These are phyloP conservation scores for Drosophila rubida DNA, from an alignment of 2,888 invertebrate genomes.

Conservation along the genomic window DNA sequence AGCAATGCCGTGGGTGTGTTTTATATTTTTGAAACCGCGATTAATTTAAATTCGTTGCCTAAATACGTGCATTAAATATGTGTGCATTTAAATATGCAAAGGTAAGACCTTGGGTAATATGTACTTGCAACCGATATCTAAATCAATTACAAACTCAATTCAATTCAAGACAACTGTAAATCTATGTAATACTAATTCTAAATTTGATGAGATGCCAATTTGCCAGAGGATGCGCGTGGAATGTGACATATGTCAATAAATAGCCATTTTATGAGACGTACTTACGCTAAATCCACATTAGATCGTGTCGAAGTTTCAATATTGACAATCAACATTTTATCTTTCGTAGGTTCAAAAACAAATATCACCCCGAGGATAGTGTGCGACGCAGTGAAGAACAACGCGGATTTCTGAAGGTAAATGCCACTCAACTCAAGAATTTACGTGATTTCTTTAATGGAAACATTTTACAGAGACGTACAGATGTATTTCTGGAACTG, in stretches of 20 bases:
- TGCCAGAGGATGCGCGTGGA: constrained; percentile 32
- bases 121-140: constrained; percentile 47
- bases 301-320: neutral
- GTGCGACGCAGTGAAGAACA: constrained; percentile 95
- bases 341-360: constrained; percentile 96
- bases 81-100: constrained; percentile 70
- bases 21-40: constrained; percentile 79
- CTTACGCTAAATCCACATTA: neutral
- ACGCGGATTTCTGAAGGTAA: constrained; percentile 91
- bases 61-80: constrained; percentile 50
- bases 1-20: constrained; percentile 85
- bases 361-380: constrained; percentile 99
- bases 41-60: constrained; percentile 83
- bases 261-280: constrained; percentile 5
- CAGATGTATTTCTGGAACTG: constrained; percentile 95
- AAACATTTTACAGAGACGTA: constrained; percentile 88
- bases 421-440: neutral
- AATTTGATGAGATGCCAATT: constrained; percentile 24
- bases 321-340: constrained; percentile 21
- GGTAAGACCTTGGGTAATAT: constrained; percentile 84
- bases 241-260: constrained; percentile 2
- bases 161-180: constrained; percentile 2
- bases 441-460: neutral
- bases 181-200: constrained; percentile 20
- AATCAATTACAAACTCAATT: constrained; percentile 16